Conservation (phyloP, 1,140 invertebrate genomes). For the Harpegnathos saltator region DNA sequence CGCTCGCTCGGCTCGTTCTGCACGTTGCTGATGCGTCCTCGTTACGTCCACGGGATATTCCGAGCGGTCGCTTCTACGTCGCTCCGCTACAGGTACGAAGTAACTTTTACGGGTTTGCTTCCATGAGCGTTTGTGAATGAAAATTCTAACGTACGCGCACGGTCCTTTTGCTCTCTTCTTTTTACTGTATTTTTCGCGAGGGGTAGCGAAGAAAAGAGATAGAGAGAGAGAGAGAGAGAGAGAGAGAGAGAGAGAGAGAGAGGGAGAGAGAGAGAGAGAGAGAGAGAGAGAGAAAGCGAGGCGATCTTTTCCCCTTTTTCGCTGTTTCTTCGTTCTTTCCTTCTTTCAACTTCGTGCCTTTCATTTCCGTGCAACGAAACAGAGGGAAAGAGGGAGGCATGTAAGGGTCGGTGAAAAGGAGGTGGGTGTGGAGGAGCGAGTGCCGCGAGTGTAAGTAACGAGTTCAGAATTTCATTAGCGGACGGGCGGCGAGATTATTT, state of each 20-base stretch:
- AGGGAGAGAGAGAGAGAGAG: too few species aligned
- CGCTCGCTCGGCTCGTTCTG: neutral
- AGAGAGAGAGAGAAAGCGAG: conserved; percentile 41
- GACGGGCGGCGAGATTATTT: conserved; percentile 86
- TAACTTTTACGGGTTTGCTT: neutral
- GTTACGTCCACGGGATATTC: neutral
- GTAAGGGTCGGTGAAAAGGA: conserved; percentile 46
- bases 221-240: too few species aligned
- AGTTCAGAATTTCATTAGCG: conserved; percentile 86
- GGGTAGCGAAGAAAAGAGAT: too few species aligned
- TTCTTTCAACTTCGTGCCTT: conserved; percentile 19
- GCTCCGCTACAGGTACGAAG: neutral
- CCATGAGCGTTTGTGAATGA: neutral
- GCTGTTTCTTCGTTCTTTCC: neutral
- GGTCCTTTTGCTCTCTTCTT: conserved; percentile 9
- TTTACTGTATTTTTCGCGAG: conserved; percentile 17
- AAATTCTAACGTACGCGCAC: conserved; percentile 3
- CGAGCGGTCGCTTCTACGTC: neutral
- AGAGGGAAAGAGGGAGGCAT: conserved; percentile 20
- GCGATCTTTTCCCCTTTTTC: conserved; percentile 51
- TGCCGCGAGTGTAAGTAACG: conserved; percentile 85
- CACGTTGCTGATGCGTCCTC: conserved; percentile 4
- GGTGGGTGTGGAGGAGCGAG: conserved; percentile 68
- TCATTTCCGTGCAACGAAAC: conserved; percentile 49
- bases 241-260: too few species aligned